Conservation (phyloP, 2,888 invertebrate genomes). For the Hipparchia sbordonii region DNA sequence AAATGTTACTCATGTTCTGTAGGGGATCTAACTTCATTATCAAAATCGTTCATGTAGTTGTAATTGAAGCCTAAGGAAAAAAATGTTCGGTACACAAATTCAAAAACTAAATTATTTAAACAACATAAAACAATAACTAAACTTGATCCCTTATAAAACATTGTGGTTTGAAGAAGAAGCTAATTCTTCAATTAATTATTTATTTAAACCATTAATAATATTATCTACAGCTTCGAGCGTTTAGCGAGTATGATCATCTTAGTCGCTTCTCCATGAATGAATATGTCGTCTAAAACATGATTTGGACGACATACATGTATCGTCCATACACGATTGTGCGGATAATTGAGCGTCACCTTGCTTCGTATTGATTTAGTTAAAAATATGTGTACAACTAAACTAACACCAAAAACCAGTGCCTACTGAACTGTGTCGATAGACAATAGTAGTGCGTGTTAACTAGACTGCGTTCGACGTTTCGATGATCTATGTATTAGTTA, state of each 20-base stretch:
- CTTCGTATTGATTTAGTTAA: background rate
- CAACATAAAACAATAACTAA: background rate
- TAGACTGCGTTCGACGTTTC: conserved; percentile 49
- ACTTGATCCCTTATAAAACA: no score
- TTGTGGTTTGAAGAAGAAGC: background rate
- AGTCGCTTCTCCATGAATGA: no score
- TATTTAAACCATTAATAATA: no score
- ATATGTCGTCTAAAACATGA: no score
- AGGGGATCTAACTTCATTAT: no score
- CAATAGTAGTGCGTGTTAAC: conserved; percentile 53
- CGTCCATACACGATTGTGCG: no score
- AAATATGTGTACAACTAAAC: background rate
- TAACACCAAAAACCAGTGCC: background rate
- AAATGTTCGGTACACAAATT: no score
- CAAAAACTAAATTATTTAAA: no score
- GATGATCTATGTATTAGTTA: conserved; percentile 58
- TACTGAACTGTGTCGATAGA: conserved; percentile 19
- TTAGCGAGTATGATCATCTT: background rate
- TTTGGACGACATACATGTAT: no score
- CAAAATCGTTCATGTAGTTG: no score
- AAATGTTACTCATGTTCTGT: background rate
- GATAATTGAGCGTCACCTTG: background rate
- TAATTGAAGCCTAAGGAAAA: no score
- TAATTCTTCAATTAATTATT: background rate
- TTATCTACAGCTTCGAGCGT: background rate